phyloP scores from a whole-genome alignment of 2,888 invertebrate genomes.

The Coleophora deauratella region DNA sequence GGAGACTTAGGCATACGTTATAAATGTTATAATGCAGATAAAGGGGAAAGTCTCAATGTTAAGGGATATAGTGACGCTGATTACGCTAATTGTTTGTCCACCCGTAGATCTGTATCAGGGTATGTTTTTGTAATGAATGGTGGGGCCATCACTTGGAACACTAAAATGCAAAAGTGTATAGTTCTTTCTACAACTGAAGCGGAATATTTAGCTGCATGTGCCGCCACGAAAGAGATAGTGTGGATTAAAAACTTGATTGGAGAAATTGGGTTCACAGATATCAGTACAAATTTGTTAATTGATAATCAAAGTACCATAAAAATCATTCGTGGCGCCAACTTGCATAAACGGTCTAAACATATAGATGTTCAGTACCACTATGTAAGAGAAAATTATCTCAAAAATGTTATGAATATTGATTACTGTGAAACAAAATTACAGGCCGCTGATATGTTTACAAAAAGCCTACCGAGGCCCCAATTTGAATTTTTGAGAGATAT shows the following conservation, averaged over 20 bases:
- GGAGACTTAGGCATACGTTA: too few relatives aligned
- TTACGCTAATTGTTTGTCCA: background rate
- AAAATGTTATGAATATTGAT: conserved; percentile 1
- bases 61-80: background rate
- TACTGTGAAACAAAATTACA: conserved; percentile 2
- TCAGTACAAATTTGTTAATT: background rate
- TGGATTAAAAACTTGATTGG: conserved; percentile 10
- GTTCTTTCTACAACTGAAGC: conserved; percentile 12
- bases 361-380: conserved; percentile 8
- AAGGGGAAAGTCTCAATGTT: background rate
- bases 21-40: background rate
- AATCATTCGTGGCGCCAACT: background rate
- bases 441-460: conserved; percentile 5
- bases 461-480: background rate
- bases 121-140: conserved; percentile 1
- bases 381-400: conserved; percentile 3
- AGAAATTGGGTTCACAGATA: conserved; percentile 2
- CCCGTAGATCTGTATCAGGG: background rate
- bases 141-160: conserved; percentile 8
- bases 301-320: conserved; percentile 8
- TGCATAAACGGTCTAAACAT: conserved; percentile 6
- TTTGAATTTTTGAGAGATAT: conserved; percentile 2
- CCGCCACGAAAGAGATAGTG: conserved; percentile 7
- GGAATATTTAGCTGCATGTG: conserved; percentile 9
- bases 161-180: conserved; percentile 11